Evolutionary conservation across 1,140 invertebrate genomes (phyloP), one percentile per base, ranked within the genome.

Genomic region (Papilio machaon): DNA sequence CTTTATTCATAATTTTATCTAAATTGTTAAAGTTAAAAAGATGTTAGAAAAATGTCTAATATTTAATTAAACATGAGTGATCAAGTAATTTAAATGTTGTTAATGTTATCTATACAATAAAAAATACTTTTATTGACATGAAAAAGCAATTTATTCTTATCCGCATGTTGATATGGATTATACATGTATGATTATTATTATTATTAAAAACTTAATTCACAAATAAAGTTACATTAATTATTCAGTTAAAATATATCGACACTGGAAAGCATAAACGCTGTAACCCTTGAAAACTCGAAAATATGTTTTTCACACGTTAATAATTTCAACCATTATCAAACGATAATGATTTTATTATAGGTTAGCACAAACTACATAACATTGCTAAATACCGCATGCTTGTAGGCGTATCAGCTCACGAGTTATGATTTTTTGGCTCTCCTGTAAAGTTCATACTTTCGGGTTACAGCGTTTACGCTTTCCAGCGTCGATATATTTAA

Each of bases 51-150:
- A 35, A 35, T 35, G 23, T 67, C 13, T 35, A 67, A 35, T 38
- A 70, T 70, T 70, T 35, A 70, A 70, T 38, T 70, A 38, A 15
- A 70, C 64, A 70, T 35, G 60, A 5, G 23, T 64, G 23, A 30
- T 15, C 60, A 30, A 9, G 30, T 70, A 15, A 70, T 70, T 70
- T 70, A 7, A 35, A 70, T 35, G 64, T 7, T 35, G 64, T 67
- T 35, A 67, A 67, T 9, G 35, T 70, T 70, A 70, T 70, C 64
- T 70, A 13, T 7, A 70, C 64, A 35, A 70, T 35, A 35, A 70
- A 70, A 70, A 70, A 15, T 70, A 70, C 64, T 70, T 70, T 70
- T 70, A 70, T 70, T 70, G 64, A 70, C 64, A 70, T 70, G 64
- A 30, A 70, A 70, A 70, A 70, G 64, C 30, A 70, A 70, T 70